Base-by-base conservation (phyloP, 2,797 vertebrate genomes). In the Syncerus caffer region DNA sequence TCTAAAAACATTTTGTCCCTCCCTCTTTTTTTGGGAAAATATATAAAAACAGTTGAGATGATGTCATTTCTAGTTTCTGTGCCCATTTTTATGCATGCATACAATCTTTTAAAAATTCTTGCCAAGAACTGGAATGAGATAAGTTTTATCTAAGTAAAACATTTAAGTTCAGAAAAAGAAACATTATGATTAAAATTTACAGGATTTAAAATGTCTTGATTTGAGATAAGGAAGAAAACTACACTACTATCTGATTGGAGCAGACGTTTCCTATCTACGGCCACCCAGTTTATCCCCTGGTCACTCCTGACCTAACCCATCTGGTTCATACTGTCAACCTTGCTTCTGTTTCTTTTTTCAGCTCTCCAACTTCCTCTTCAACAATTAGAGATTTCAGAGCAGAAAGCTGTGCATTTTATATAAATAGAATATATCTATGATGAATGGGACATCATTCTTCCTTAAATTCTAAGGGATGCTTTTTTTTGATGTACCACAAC, bases 81-180 rank as follows among this genome's bases (percentile, higher is more conserved):
- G 67, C 45, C 14, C 31, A 5, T 74, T 93, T 80, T 92, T 78
- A 92, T 19, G 17, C 31, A 82, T 38, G 15, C 47, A 79, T 60
- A 53, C n/a, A 85, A 31, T 17, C 19, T 94, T 87, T 95, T 79
- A 60, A 92, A 67, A 71, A 92, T 84, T 84, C 38, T 84, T 80
- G 67, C 13, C 47, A 64, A 89, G 2, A 93, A 82, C 3, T 91
- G 19, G 45, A 92, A 85, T 74, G 53, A n/a, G 34, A 58, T 74
- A 78, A 90, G 19, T 42, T 85, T 97, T 74, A 95, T 85, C 58
- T 95, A 93, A 64, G 25, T 85, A 87, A 97, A 90, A 85, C 47
- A 97, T 38, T 88, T 83, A 93, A 95, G 42, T 95, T 91, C 84
- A 94, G 76, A 71, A 93, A 97, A 89, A 94, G 21, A 93, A 96